Conservation (phyloP, 2,888 invertebrate genomes). For the Brassicogethes aeneus region DNA sequence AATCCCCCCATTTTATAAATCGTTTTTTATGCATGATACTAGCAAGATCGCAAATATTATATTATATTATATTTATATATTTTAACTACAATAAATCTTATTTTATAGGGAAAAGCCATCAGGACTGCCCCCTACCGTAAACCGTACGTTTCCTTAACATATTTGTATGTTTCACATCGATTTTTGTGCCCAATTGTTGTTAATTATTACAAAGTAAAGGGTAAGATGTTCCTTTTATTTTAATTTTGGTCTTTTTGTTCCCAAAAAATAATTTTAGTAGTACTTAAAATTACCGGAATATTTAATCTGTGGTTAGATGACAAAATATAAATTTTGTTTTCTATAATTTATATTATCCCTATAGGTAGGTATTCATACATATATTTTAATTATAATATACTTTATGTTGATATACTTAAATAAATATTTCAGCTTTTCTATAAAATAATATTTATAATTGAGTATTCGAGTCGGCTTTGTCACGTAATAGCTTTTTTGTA, state of each 20-base stretch:
- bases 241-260: constrained; percentile 7
- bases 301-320: background rate
- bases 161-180: constrained; percentile 20
- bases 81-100: too few relatives aligned
- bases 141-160: constrained; percentile 12
- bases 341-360: constrained; percentile 5
- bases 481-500: too few relatives aligned
- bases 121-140: constrained; percentile 32
- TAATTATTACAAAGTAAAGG: constrained; percentile 12
- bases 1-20: too few relatives aligned
- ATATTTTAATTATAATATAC: too few relatives aligned
- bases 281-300: background rate
- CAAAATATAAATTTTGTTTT: constrained; percentile 3
- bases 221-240: constrained; percentile 23
- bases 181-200: constrained; percentile 17
- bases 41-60: too few relatives aligned
- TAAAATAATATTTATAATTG: too few relatives aligned
- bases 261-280: constrained; percentile 4
- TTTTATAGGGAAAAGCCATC: constrained; percentile 29
- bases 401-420: too few relatives aligned
- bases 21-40: too few relatives aligned
- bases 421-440: too few relatives aligned
- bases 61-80: too few relatives aligned
- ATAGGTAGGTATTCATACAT: constrained; percentile 8
- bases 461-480: too few relatives aligned